Conservation (phyloP, 2,797 vertebrate genomes). For the Lepus oiostolus region DNA sequence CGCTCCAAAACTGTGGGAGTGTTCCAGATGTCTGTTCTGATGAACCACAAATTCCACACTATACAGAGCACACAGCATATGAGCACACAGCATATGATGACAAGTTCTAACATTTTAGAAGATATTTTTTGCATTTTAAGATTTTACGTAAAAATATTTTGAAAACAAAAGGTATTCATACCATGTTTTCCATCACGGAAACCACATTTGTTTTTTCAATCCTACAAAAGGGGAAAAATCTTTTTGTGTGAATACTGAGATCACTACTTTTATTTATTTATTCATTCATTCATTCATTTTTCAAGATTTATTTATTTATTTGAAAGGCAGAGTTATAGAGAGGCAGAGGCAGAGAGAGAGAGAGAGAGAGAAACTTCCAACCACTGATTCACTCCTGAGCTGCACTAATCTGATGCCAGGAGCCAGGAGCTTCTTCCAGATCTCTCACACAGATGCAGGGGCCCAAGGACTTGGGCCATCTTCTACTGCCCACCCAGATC, state of each 20-base stretch:
- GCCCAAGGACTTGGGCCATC: too few species aligned
- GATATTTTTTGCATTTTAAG: background rate
- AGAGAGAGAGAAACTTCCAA: too few species aligned
- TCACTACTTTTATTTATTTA: background rate
- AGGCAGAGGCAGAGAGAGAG: too few species aligned
- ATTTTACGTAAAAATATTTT: background rate
- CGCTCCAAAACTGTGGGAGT: background rate
- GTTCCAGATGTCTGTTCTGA: background rate
- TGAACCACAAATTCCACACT: background rate
- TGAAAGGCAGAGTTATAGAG: too few species aligned
- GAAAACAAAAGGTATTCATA: background rate
- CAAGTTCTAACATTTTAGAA: background rate
- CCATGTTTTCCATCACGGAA: background rate
- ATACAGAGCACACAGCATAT: background rate
- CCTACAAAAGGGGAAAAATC: background rate
- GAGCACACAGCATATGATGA: background rate
- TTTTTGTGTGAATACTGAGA: background rate
- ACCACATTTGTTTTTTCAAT: background rate
- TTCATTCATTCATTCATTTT: too few species aligned
- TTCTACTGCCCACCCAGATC: too few species aligned
- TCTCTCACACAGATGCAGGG: too few species aligned
- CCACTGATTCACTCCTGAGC: too few species aligned
- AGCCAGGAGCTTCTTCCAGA: too few species aligned
- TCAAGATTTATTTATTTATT: too few species aligned
- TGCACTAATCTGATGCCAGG: too few species aligned